phyloP scores from a whole-genome alignment of 92 coral and sea anemone species.

The Meandrina meandrites region DNA sequence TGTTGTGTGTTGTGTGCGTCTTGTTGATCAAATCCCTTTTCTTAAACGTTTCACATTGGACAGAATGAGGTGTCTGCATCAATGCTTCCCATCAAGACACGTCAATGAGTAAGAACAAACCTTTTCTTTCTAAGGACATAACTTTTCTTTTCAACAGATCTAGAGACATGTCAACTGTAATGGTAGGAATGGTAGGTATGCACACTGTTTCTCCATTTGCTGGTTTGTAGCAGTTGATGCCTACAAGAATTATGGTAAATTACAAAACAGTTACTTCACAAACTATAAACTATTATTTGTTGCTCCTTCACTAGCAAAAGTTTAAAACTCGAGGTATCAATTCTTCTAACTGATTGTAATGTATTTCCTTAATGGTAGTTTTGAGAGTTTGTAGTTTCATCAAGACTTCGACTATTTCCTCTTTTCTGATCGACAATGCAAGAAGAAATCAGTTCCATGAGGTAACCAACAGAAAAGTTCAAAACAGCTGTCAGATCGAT shows the following conservation, averaged over 20 bases:
- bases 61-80: not conserved
- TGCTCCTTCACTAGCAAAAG: not conserved
- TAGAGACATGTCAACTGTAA: constrained; percentile 89
- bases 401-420: not conserved
- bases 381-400: not conserved
- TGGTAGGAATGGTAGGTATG: constrained; percentile 76
- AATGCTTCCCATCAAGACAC: not conserved
- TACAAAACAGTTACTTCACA: not conserved
- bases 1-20: not conserved
- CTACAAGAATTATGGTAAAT: constrained; percentile 33
- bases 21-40: not conserved
- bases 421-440: no score
- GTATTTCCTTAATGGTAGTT: not conserved
- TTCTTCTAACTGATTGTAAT: not conserved
- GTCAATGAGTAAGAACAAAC: constrained; percentile 23
- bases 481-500: no score
- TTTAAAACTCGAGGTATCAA: not conserved
- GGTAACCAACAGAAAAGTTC: no score
- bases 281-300: not conserved
- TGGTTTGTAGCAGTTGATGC: constrained; percentile 87
- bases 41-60: not conserved
- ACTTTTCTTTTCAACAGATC: constrained; percentile 84
- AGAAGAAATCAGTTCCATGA: no score
- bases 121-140: constrained; percentile 64
- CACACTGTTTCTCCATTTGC: constrained; percentile 94